Base-by-base conservation (phyloP, 2,797 vertebrate genomes). In the Sebastes jordani region DNA sequence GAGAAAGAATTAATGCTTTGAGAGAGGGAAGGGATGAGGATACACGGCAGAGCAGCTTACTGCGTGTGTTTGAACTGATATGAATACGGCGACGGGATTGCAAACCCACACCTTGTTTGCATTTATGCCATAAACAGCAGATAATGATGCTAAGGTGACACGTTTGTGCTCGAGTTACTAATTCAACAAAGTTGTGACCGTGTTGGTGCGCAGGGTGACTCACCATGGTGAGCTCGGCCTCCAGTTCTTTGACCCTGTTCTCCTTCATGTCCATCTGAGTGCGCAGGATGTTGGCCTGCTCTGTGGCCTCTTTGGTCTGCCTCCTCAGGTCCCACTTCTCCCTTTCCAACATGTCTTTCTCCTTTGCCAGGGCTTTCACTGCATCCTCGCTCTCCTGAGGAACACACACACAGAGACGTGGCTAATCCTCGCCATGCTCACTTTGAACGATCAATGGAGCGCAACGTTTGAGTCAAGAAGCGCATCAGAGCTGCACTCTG, bases 211-310 rank as follows among this genome's bases (percentile, higher is more conserved):
- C 25, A 7, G 9, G 11, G 5, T 34, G 63, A 83, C 81, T 89
- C 93, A 99, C 98, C 98, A 99, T 99, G 89, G 97, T 97, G 85
- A 99, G 95, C 92, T 99, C 98, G 0, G 98, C 98, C 94, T 99
- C 98, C 92, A 99, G 97, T 88, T 99, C 98, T 95, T 99, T 99
- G 94, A 99, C 98, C 74, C 98, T 92, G 95, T 99, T 99, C 95
- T 99, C 98, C 91, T 98, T 99, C 92, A 98, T 95, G 94, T 99
- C 98, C 59, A 99, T 96, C 94, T 99, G 98, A 60, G 97, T 97
- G 60, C 97, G 97, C 34, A 99, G 95, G 27, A 96, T 83, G 0
- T 95, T 95, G 76, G 97, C 97, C 9, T 98, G 98, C 91, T 99
- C 98, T 0, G 97, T 98, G 27, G 98, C 97, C 85, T 99, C 98